Percentiles rank a stretch among this genome's conserved stretches.
phyloP scores from a whole-genome alignment of 2,797 vertebrate genomes.

The Atherinosoma microstoma region DNA sequence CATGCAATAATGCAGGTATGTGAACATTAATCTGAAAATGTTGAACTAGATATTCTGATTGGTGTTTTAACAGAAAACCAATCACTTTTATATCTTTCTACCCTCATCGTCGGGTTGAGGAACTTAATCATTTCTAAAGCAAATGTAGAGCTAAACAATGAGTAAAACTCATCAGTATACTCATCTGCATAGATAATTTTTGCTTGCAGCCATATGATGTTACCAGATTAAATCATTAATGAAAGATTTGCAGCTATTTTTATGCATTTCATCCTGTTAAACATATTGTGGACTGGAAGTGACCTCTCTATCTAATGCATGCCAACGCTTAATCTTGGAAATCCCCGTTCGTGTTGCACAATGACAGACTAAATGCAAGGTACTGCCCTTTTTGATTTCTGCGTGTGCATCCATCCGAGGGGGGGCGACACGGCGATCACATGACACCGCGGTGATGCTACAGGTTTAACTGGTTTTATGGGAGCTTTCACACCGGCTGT shows the following conservation, averaged over 20 bases:
- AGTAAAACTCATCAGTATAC: neutral
- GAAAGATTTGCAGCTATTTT: neutral
- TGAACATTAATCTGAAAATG: neutral
- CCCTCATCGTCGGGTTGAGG: neutral
- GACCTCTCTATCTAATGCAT: conserved; percentile 18
- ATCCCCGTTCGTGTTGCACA: conserved; percentile 44
- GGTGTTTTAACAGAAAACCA: neutral
- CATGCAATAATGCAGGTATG: neutral
- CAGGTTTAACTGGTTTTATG: conserved; percentile 7
- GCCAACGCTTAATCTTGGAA: conserved; percentile 60
- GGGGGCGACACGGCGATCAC: neutral
- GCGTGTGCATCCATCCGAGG: conserved; percentile 6
- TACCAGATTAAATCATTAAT: neutral
- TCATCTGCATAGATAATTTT: neutral
- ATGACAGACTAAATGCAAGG: conserved; percentile 20
- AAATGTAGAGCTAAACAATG: neutral
- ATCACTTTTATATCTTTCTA: neutral
- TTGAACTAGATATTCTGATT: neutral
- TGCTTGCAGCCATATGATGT: neutral
- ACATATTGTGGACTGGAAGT: conserved; percentile 22
- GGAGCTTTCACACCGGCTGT: neutral
- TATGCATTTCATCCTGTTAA: conserved; percentile 10
- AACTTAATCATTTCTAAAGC: neutral
- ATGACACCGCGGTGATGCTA: conserved; percentile 12
- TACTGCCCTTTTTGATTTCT: conserved; percentile 31